Evolutionary conservation across 2,797 vertebrate species (phyloP), one percentile per base, ranked within the genome.

Genomic region (Hephaestus fuliginosus): DNA sequence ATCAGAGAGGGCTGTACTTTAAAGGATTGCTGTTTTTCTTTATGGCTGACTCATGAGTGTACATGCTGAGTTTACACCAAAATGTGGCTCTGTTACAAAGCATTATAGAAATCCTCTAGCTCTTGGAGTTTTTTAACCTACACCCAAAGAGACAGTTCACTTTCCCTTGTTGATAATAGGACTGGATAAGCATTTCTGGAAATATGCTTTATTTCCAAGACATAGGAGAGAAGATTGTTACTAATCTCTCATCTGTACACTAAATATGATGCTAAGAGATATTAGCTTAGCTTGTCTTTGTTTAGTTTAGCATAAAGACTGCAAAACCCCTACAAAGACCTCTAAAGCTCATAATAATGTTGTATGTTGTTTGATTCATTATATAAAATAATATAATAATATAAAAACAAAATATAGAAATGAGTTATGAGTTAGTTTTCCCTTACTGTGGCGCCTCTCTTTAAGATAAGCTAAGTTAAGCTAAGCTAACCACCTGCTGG

Each of bases 11-110:
- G 13, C 14, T 39, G 20, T 48, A 46, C 64, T 60, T 56, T 56
- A 61, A 60, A 74, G 20, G 55, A 53, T 39, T 55, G 5, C 46
- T 63, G 22, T 48, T 53, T 63, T 53, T 13, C 20, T 46, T 43
- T 39, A 28, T 1, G 1, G 41, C 3, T 71, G 51, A 39, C 44
- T 65, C 44, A 28, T 15, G 11, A 33, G 8, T n/a, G 25, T 10
- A 48, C 13, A 58, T 58, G 7, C n/a, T 12, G 13, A 56, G 22
- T 20, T 57, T 7, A 20, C 25, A 62, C 25, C 46, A 46, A 28
- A 70, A 70, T 1, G 12, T 44, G 17, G 30, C 39, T 44, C n/a
- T 53, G 18, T 43, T 56, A 11, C 15, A 44, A 55, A 30, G 17
- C 36, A 15, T n/a, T 49, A 28, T 9, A 51, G 17, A 28, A 28